Conservation (phyloP, 2,113 vertebrate genomes). For the Marmota monax region DNA sequence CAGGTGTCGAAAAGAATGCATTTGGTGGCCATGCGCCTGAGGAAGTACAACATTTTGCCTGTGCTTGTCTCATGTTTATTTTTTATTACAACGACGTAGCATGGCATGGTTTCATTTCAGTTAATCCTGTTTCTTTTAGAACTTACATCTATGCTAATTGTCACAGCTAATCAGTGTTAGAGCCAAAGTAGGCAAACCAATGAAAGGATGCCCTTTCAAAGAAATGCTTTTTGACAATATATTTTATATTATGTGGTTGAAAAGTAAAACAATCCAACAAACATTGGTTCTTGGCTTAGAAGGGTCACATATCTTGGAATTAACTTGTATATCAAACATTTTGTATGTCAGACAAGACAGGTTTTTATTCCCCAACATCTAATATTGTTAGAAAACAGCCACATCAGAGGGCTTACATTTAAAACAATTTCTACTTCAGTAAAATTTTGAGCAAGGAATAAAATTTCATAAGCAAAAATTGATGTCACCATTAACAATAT, state of each 20-base stretch:
- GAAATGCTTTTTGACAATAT: neutral
- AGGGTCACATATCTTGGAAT: neutral
- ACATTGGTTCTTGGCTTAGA: neutral
- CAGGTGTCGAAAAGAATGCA: neutral
- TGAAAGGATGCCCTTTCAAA: constrained; percentile 33
- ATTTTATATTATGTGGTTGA: constrained; percentile 33
- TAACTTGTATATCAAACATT: neutral
- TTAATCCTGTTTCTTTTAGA: constrained; percentile 24
- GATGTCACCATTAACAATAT: neutral
- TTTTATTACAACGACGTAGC: neutral
- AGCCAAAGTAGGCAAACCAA: constrained; percentile 24
- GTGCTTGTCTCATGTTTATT: constrained; percentile 35
- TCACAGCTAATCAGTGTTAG: neutral
- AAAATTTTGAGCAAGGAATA: neutral
- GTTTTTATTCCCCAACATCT: constrained; percentile 41
- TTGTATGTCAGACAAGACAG: neutral
- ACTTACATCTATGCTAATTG: constrained; percentile 32
- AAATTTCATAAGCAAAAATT: constrained; percentile 1
- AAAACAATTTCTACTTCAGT: neutral
- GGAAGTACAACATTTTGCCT: neutral
- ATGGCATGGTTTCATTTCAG: constrained; percentile 24
- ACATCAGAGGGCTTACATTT: neutral
- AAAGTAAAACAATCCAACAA: neutral
- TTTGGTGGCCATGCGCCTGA: neutral
- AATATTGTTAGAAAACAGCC: neutral